phyloP scores from a whole-genome alignment of 2,797 vertebrate genomes.

The Cynodonichthys magdalenae region DNA sequence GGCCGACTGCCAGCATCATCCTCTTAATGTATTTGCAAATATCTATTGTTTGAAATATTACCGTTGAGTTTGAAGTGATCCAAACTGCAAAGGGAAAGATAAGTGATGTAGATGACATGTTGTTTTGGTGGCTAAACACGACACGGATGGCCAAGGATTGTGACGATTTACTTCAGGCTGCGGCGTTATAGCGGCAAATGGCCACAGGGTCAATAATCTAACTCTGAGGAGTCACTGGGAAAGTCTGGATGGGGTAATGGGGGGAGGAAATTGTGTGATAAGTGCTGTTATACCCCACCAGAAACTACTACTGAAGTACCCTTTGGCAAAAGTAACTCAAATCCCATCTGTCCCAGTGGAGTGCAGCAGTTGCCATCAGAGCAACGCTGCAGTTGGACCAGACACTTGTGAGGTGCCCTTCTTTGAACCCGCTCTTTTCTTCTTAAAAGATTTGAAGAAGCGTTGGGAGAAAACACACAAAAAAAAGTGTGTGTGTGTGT shows the following conservation, averaged over 20 bases:
- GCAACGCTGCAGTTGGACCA: slow-evolving; percentile 49
- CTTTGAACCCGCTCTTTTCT: slow-evolving; percentile 58
- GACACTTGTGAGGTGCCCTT: slow-evolving; percentile 62
- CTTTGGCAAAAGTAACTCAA: slow-evolving; percentile 72
- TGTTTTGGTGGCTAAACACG: slow-evolving; percentile 60
- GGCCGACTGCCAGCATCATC: slow-evolving; percentile 86
- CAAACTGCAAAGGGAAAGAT: slow-evolving; percentile 49
- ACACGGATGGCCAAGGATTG: slow-evolving; percentile 34
- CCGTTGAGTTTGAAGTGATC: slow-evolving; percentile 57
- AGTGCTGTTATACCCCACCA: slow-evolving; percentile 65
- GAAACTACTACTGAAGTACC: slow-evolving; percentile 71
- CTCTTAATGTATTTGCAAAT: slow-evolving; percentile 79
- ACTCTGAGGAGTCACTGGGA: slow-evolving; percentile 64
- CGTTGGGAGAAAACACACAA: no score
- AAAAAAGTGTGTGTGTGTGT: slow-evolving; percentile 7
- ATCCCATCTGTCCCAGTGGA: slow-evolving; percentile 69
- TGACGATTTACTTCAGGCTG: slow-evolving; percentile 57
- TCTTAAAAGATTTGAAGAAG: slow-evolving; percentile 19
- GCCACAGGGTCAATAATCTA: slow-evolving; percentile 69
- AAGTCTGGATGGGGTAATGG: slow-evolving; percentile 52
- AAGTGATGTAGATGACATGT: slow-evolving; percentile 49
- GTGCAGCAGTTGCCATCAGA: slow-evolving; percentile 46
- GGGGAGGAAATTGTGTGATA: slow-evolving; percentile 52
- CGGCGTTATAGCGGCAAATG: slow-evolving; percentile 43
- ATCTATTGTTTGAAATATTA: slow-evolving; percentile 71